phyloP scores from a whole-genome alignment of 2,113 vertebrate species.

The Salvelinus alpinus region DNA sequence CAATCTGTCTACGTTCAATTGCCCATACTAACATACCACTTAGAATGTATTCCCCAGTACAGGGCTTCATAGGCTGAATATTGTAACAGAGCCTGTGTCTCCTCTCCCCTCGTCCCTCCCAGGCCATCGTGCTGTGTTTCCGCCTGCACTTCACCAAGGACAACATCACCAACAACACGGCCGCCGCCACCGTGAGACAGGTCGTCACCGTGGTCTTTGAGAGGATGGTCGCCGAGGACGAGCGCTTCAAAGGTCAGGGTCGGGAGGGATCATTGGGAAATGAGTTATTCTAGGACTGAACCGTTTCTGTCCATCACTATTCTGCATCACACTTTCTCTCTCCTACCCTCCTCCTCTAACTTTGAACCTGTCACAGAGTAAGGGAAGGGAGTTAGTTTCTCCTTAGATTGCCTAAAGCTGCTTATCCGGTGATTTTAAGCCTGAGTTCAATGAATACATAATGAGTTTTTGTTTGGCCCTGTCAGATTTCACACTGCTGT shows the following conservation, averaged over 20 bases:
- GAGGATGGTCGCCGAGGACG: constrained; percentile 98
- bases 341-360: neutral
- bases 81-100: neutral
- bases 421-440: constrained; percentile 14
- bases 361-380: neutral
- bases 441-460: constrained; percentile 9
- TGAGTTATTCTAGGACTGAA: neutral
- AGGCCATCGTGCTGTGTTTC: constrained; percentile 99
- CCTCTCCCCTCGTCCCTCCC: constrained; percentile 7
- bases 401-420: constrained; percentile 4
- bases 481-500: neutral
- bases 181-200: constrained; percentile 93
- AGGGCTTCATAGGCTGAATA: too few relatives aligned
- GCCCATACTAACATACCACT: constrained; percentile 64
- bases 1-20: constrained; percentile 66
- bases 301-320: neutral
- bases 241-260: constrained; percentile 83
- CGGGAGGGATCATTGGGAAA: neutral
- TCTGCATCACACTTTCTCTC: neutral
- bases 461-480: neutral
- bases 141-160: constrained; percentile 99
- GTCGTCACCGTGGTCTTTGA: constrained; percentile 98
- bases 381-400: neutral
- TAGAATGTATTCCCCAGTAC: too few relatives aligned
- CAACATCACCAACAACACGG: constrained; percentile 98